These are phyloP conservation scores for Siniperca knerii DNA, from an alignment of 2,113 vertebrate genomes.

Conservation along the genomic window DNA sequence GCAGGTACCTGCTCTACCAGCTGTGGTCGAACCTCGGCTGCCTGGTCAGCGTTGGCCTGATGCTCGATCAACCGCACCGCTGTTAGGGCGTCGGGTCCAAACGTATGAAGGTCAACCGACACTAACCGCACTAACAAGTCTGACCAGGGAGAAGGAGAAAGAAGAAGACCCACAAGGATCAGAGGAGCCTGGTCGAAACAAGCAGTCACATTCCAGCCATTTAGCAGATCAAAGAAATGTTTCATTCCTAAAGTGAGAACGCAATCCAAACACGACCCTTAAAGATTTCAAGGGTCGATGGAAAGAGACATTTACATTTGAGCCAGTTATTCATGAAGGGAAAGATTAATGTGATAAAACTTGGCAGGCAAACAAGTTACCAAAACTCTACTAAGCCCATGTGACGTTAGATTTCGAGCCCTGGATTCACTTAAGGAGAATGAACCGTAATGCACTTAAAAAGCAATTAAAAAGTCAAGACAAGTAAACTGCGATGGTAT, in stretches of 20 bases:
- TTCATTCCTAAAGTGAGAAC: neutral
- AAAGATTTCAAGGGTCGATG: neutral
- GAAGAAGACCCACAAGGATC: neutral
- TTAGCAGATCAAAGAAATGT: neutral
- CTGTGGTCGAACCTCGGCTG: conserved; percentile 94
- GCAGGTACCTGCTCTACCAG: conserved; percentile 92
- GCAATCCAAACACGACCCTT: neutral
- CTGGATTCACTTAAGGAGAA: neutral
- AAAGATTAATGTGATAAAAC: conserved; percentile 20
- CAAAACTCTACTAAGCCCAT: neutral
- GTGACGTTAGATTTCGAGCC: conserved; percentile 8
- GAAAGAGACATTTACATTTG: neutral
- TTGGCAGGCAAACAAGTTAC: conserved; percentile 16
- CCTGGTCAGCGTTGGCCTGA: conserved; percentile 89
- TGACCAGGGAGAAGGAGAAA: conserved; percentile 52
- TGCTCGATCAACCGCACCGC: conserved; percentile 98
- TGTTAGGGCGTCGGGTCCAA: conserved; percentile 95
- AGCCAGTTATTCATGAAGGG: conserved; percentile 4
- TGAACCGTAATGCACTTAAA: neutral
- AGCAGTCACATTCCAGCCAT: neutral
- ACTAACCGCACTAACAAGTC: conserved; percentile 96
- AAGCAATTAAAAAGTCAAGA: neutral
- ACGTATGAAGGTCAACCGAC: conserved; percentile 97
- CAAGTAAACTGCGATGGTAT: neutral
- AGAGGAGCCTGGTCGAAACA: neutral